Conservation (phyloP, 2,797 vertebrate species). For the Pampus argenteus region DNA sequence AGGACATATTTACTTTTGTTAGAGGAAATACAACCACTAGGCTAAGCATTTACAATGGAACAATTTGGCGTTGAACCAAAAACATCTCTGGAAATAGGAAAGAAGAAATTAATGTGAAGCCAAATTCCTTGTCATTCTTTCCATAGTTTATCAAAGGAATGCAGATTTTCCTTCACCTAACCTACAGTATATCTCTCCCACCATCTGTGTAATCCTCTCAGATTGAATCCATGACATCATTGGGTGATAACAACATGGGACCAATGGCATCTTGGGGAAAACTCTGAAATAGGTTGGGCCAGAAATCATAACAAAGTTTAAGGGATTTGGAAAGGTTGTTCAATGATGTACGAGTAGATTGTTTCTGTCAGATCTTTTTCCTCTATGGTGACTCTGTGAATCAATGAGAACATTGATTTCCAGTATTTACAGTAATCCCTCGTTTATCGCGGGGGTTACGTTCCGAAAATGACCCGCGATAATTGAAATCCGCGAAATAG, state of each 20-base stretch:
- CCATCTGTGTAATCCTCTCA: constrained; percentile 70
- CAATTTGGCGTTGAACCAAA: constrained; percentile 59
- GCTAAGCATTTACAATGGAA: constrained; percentile 56
- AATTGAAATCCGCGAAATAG: too few relatives aligned
- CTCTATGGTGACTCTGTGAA: constrained; percentile 45
- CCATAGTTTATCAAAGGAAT: constrained; percentile 68
- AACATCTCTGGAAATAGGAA: constrained; percentile 36
- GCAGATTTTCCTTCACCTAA: constrained; percentile 69
- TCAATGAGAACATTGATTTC: constrained; percentile 70
- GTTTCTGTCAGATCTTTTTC: constrained; percentile 65
- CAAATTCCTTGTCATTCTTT: constrained; percentile 71
- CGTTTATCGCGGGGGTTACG: too few relatives aligned
- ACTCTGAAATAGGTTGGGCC: constrained; percentile 59
- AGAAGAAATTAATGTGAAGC: constrained; percentile 54
- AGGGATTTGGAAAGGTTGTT: constrained; percentile 73
- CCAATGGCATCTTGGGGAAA: constrained; percentile 53
- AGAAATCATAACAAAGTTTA: constrained; percentile 74
- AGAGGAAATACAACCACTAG: constrained; percentile 45
- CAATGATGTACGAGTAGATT: constrained; percentile 62
- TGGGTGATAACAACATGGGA: constrained; percentile 68
- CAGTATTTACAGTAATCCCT: too few relatives aligned
- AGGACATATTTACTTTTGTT: constrained; percentile 56
- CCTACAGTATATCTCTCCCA: constrained; percentile 50
- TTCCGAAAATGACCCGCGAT: too few relatives aligned
- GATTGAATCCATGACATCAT: constrained; percentile 77